phyloP scores from a whole-genome alignment of 2,797 vertebrate genomes.

The Phoxinus dragarum region DNA sequence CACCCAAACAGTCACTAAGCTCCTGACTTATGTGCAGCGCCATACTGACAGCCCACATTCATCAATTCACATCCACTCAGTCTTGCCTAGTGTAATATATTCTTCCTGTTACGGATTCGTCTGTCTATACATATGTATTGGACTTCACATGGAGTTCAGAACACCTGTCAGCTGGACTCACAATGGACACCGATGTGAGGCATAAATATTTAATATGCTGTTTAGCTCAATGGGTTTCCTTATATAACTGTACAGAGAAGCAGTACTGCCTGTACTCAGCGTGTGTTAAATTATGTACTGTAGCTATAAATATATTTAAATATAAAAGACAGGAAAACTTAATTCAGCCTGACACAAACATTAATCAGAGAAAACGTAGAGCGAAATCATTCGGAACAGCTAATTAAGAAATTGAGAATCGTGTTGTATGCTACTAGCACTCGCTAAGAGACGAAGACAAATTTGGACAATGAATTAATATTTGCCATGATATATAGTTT shows the following conservation, averaged over 20 bases:
- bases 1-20: constrained; percentile 52
- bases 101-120: constrained; percentile 23
- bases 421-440: not conserved
- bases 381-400: not conserved
- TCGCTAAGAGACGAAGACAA: not conserved
- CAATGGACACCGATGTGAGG: constrained; percentile 46
- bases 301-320: too few relatives aligned
- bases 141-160: constrained; percentile 45
- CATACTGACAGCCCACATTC: constrained; percentile 56
- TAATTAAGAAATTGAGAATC: not conserved
- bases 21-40: constrained; percentile 55
- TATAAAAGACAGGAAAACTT: not conserved
- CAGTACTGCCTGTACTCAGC: not conserved
- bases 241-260: constrained; percentile 27
- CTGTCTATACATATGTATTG: constrained; percentile 56
- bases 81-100: constrained; percentile 43
- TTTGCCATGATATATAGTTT: not conserved
- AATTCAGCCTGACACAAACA: not conserved
- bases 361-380: not conserved
- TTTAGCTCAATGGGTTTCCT: constrained; percentile 46
- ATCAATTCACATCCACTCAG: constrained; percentile 52
- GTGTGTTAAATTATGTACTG: not conserved
- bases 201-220: constrained; percentile 55
- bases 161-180: constrained; percentile 46
- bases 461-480: not conserved